phyloP scores from a whole-genome alignment of 2,113 vertebrate genomes.

The Rhipidura dahli region DNA sequence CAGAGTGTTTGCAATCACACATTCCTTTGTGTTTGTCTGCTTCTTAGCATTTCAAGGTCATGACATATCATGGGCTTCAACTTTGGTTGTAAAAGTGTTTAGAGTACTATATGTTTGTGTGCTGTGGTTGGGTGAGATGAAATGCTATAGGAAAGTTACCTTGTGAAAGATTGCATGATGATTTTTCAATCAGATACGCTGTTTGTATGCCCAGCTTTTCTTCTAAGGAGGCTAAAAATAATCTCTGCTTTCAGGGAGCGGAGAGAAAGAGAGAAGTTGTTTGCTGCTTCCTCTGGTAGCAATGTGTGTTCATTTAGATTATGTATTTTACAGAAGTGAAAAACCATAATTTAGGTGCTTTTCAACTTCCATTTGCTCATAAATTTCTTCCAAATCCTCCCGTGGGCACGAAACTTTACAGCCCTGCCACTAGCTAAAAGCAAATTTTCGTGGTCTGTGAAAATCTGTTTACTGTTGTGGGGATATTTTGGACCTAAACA shows the following conservation, averaged over 20 bases:
- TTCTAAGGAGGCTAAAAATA: conserved; percentile 44
- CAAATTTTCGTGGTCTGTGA: conserved; percentile 27
- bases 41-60: neutral
- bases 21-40: neutral
- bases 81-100: neutral
- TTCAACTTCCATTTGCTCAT: conserved; percentile 47
- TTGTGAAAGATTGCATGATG: neutral
- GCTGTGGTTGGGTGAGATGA: neutral
- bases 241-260: neutral
- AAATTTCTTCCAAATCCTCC: conserved; percentile 47
- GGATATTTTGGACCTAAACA: conserved; percentile 2
- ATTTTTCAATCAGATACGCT: neutral
- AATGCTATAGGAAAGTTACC: neutral
- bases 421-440: neutral
- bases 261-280: conserved; percentile 28
- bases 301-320: conserved; percentile 57
- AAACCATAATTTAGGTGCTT: conserved; percentile 54
- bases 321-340: conserved; percentile 61
- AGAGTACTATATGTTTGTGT: neutral
- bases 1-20: neutral
- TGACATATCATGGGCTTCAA: neutral
- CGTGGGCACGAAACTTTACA: neutral
- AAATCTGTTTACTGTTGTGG: conserved; percentile 16
- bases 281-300: conserved; percentile 44
- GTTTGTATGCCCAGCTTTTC: neutral